These are phyloP conservation scores for Drosophila cardini DNA, from an alignment of 1,140 invertebrate species.

Conservation along the genomic window DNA sequence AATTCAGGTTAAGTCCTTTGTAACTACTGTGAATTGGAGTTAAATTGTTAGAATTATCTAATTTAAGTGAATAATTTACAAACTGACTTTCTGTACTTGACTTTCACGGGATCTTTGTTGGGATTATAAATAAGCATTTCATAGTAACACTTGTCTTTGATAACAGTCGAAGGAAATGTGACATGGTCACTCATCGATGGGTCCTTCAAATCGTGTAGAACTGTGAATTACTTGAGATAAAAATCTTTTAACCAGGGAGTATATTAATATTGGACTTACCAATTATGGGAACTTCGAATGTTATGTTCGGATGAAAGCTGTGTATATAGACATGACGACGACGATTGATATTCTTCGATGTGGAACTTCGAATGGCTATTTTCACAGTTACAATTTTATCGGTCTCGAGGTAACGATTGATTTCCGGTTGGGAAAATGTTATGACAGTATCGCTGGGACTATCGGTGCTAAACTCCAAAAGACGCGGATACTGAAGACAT, in stretches of 20 bases:
- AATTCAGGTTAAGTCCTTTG: conserved; percentile 35
- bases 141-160: conserved; percentile 47
- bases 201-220: conserved; percentile 7
- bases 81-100: conserved; percentile 54
- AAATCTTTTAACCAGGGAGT: not conserved
- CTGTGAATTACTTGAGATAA: conserved; percentile 9
- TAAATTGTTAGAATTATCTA: not conserved
- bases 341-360: conserved; percentile 44
- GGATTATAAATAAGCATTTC: conserved; percentile 72
- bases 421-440: conserved; percentile 18
- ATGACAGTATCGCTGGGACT: conserved; percentile 57
- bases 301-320: conserved; percentile 71
- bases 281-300: conserved; percentile 76
- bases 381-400: conserved; percentile 56
- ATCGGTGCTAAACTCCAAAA: conserved; percentile 52
- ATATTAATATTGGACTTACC: conserved; percentile 25
- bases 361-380: conserved; percentile 43
- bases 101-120: conserved; percentile 21
- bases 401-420: conserved; percentile 55
- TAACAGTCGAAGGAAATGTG: conserved; percentile 54
- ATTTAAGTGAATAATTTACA: not conserved
- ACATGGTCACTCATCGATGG: conserved; percentile 43
- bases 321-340: conserved; percentile 61
- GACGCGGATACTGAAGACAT: conserved; percentile 61
- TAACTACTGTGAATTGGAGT: conserved; percentile 46